Base-by-base conservation (phyloP, 2,113 vertebrate species). In the Rhea pennata region DNA sequence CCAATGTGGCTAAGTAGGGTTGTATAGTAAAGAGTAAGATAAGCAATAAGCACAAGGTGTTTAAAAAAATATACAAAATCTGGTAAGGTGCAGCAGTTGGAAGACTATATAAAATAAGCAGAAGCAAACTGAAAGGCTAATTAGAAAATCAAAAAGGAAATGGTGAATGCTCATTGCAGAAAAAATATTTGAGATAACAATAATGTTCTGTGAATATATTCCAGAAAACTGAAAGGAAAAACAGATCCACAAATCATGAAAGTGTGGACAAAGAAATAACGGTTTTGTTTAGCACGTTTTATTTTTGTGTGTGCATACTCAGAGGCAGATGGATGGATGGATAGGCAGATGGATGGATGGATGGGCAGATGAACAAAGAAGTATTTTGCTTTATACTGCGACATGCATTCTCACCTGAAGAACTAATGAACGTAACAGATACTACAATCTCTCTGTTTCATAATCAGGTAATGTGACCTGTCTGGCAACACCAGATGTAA, bases 21-120 rank as follows among this genome's bases (percentile, higher is more conserved):
- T 96, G 83, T 95, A 72, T 84, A 94, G 80, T 40, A 90, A 95
- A 92, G 80, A 94, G 93, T 88, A 84, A 93, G 97, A 97, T 97
- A 97, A 95, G 91, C 91, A 95, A 56, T 90, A 95, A 95, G 70
- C 79, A 95, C 58, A 97, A 97, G 92, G 95, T 94, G 67, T 90
- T 94, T 91, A 54, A 42, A 14, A 94, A 95, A 91, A 90, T 19
- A 84, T n/a, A 88, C 65, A 84, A 95, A 88, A 71, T 88, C 75
- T 91, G 46, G 89, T 77, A 83, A 96, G 90, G 94, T 95, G 88
- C 54, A 95, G 74, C 51, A 58, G 61, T 50, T 92, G 73, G 88
- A 95, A 92, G 40, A 53, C 85, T 82, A 15, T 64, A 42, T 64
- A 75, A 89, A 92, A 95, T 71, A 94, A 84, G 39, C 58, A 91